A percentile compares a stretch with the other conserved stretches of the same genome.
Conservation (phyloP, 1,140 invertebrate species). For the Fopius arisanus region DNA sequence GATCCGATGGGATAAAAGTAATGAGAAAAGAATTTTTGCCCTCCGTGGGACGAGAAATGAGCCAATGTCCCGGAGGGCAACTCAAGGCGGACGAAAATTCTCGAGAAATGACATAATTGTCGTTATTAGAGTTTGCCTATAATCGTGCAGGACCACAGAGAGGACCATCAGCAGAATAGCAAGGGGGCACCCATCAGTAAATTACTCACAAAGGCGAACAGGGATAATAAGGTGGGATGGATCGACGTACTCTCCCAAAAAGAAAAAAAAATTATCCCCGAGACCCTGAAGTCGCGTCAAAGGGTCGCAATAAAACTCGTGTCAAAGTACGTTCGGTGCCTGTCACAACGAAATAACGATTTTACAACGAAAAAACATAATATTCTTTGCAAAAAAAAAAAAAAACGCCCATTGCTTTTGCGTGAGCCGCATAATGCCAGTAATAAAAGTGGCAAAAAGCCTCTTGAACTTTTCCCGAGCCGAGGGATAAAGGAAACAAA, state of each 20-base stretch:
- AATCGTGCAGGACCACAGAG: constrained; percentile 50
- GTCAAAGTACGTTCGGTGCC: not conserved
- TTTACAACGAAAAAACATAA: constrained; percentile 11
- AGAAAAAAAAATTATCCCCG: constrained; percentile 30
- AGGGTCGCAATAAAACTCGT: not conserved
- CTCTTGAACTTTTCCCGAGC: not conserved
- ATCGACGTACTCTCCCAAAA: constrained; percentile 31
- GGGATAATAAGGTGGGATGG: constrained; percentile 17
- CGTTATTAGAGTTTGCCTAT: constrained; percentile 59
- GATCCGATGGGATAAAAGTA: constrained; percentile 4
- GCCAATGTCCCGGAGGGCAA: constrained; percentile 42
- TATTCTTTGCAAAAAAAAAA: not conserved
- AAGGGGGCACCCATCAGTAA: constrained; percentile 48
- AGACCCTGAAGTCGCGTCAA: constrained; percentile 1
- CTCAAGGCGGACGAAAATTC: constrained; percentile 51
- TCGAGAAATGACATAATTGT: constrained; percentile 60
- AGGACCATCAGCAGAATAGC: constrained; percentile 8
- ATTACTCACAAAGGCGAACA: constrained; percentile 53
- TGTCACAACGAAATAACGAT: not conserved
- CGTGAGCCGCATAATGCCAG: not conserved
- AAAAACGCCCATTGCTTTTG: not conserved
- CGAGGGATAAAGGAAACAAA: not conserved
- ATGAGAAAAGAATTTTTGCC: not conserved
- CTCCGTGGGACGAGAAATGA: constrained; percentile 31
- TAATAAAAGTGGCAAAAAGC: not conserved